A percentile compares a stretch with the other conserved stretches of the same genome.
Evolutionary conservation across 2,888 invertebrate species (phyloP).

Genomic region (Apodemia zela): DNA sequence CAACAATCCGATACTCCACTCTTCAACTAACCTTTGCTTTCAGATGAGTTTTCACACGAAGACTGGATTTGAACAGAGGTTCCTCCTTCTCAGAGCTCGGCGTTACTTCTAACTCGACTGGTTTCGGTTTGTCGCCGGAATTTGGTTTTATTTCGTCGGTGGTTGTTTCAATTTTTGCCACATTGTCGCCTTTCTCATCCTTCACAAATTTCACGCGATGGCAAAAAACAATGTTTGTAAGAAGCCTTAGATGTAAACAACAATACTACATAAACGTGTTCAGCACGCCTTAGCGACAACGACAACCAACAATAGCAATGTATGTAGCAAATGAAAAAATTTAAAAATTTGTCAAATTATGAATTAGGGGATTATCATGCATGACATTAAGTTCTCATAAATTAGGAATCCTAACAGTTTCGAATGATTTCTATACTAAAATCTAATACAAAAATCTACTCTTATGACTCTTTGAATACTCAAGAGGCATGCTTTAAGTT

Average conservation of each 20-base stretch:
- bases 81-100: conserved; percentile 67
- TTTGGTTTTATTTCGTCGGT: conserved; percentile 72
- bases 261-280: conserved; percentile 48
- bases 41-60: conserved; percentile 57
- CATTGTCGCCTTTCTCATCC: conserved; percentile 62
- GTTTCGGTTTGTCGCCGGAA: conserved; percentile 51
- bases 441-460: conserved; percentile 5
- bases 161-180: conserved; percentile 73
- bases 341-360: conserved; percentile 33
- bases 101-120: conserved; percentile 47
- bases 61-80: conserved; percentile 73
- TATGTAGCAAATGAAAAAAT: conserved; percentile 52
- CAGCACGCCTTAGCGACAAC: conserved; percentile 51
- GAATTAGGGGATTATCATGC: conserved; percentile 19
- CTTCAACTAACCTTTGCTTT: conserved; percentile 70
- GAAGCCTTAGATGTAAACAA: conserved; percentile 45
- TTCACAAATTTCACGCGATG: conserved; percentile 68
- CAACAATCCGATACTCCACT: conserved; percentile 34
- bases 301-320: conserved; percentile 44
- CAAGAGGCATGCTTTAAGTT: not conserved
- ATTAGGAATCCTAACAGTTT: not conserved
- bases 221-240: conserved; percentile 54
- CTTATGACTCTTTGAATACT: conserved; percentile 6
- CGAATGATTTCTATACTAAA: conserved; percentile 16
- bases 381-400: conserved; percentile 3